Percentiles rank a stretch among this genome's conserved stretches.
phyloP scores from a whole-genome alignment of 2,113 vertebrate genomes.

The Sorex fumeus region DNA sequence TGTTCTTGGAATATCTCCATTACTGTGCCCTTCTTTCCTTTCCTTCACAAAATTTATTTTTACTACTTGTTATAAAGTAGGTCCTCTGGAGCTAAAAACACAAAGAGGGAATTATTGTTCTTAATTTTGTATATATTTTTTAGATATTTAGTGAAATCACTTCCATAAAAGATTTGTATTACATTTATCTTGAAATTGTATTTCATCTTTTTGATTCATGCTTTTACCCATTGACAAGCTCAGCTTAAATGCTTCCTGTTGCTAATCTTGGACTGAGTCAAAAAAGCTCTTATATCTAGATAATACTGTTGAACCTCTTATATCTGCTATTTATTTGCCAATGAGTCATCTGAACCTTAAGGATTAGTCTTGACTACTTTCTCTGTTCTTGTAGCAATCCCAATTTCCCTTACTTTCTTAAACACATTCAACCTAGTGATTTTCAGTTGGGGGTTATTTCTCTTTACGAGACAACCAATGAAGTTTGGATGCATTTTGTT shows the following conservation, averaged over 20 bases:
- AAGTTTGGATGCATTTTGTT: too few species aligned
- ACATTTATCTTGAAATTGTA: slow-evolving; percentile 2
- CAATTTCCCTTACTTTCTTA: slow-evolving; percentile 10
- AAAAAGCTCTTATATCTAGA: neutral
- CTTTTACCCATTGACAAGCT: neutral
- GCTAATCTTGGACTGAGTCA: slow-evolving; percentile 6
- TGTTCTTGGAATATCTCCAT: neutral
- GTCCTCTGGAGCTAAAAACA: neutral
- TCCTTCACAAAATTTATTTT: neutral
- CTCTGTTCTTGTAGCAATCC: neutral
- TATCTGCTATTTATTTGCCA: slow-evolving; percentile 50
- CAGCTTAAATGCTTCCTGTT: neutral
- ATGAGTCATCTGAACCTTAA: neutral
- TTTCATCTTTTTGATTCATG: neutral
- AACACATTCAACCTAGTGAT: neutral
- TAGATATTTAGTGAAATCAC: neutral
- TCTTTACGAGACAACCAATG: neutral
- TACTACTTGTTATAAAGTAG: slow-evolving; percentile 1
- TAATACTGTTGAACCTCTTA: neutral
- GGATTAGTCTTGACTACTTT: slow-evolving; percentile 15
- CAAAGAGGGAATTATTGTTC: neutral
- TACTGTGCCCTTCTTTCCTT: neutral
- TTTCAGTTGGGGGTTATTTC: slow-evolving; percentile 43
- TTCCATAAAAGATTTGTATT: slow-evolving; percentile 7
- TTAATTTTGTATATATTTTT: slow-evolving; percentile 25